Evolutionary conservation across 2,888 invertebrate genomes (phyloP).

Genomic region (Achlya flavicornis): DNA sequence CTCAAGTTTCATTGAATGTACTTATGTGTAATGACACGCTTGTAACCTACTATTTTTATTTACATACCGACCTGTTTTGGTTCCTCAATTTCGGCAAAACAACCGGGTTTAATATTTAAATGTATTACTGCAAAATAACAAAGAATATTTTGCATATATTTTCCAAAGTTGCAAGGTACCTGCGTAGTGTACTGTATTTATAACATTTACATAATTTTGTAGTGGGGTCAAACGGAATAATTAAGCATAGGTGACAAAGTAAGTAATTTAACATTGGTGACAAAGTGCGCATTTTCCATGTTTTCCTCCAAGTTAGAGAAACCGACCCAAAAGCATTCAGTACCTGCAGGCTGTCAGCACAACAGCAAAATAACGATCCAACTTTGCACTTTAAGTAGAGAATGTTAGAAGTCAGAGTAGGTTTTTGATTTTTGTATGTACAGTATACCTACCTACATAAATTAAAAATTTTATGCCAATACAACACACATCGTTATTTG

Average conservation of each 20-base stretch:
- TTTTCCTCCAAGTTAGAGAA: slow-evolving; percentile 6
- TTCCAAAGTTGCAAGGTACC: slow-evolving; percentile 1
- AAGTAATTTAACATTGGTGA: background rate
- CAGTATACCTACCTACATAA: background rate
- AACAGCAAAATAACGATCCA: background rate
- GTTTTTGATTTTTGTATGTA: background rate
- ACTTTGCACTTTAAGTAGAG: background rate
- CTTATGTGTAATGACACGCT: background rate
- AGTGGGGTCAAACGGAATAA: slow-evolving; percentile 7
- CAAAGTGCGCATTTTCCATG: slow-evolving; percentile 6
- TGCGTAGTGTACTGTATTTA: background rate
- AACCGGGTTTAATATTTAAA: slow-evolving; percentile 9
- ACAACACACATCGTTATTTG: slow-evolving; percentile 9
- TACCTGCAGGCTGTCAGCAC: background rate
- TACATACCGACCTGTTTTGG: slow-evolving; percentile 8
- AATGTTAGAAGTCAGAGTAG: slow-evolving; percentile 2
- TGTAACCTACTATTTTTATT: slow-evolving; percentile 9
- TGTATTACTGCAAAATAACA: slow-evolving; percentile 4
- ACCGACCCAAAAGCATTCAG: slow-evolving; percentile 7
- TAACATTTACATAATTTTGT: slow-evolving; percentile 1
- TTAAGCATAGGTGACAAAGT: background rate
- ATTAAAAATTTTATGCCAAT: slow-evolving; percentile 8
- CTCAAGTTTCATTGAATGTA: background rate
- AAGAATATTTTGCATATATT: slow-evolving; percentile 5
- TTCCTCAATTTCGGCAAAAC: slow-evolving; percentile 1